Evolutionary conservation across 2,797 vertebrate species (phyloP), one percentile per base, ranked within the genome.

Genomic region (Myotis findleyi): DNA sequence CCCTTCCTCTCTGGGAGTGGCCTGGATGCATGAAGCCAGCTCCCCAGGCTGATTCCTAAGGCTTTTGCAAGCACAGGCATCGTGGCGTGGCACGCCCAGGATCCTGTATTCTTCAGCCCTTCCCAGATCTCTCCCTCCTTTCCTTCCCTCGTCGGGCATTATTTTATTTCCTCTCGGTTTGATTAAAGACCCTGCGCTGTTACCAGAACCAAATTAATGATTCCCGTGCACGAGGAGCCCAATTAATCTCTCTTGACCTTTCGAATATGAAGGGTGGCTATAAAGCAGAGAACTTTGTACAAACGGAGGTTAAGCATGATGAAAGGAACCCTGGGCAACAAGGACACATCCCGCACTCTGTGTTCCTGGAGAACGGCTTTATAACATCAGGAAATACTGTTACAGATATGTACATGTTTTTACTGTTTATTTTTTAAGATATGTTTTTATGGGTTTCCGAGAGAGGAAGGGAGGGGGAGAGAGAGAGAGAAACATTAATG

Each of bases 211-310:
- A 96, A 95, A 95, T 91, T 79, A 96, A 94, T 59, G 76, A 95
- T 95, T 96, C 86, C 91, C 62, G 33, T 77, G 27, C 84, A 95
- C 59, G 93, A 92, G 76, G 51, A 95, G 81, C 66, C 49, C 96
- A 89, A 95, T 96, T 91, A 96, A 96, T 97, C 92, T 96, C 82
- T 94, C 79, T 94, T 95, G 93, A 93, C 93, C 94, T 96, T 95
- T 97, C n/a, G 95, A 93, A 95, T 68, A 69, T 36, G 59, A 96
- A 92, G 51, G 88, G 16, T 79, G 87, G 20, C 85, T 84, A 6
- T 71, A 18, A 36, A 66, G 80, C 55, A 62, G 36, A 12, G 51
- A 93, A 95, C 41, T 93, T 97, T 25, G 18, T 92, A 55, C 27
- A 88, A 80, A 93, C 73, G 4, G 87, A 91, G 53, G 76, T 91